A percentile compares a stretch with the other conserved stretches of the same genome.
Conservation (phyloP, 2,888 invertebrate genomes). For the Amorpha juglandis region DNA sequence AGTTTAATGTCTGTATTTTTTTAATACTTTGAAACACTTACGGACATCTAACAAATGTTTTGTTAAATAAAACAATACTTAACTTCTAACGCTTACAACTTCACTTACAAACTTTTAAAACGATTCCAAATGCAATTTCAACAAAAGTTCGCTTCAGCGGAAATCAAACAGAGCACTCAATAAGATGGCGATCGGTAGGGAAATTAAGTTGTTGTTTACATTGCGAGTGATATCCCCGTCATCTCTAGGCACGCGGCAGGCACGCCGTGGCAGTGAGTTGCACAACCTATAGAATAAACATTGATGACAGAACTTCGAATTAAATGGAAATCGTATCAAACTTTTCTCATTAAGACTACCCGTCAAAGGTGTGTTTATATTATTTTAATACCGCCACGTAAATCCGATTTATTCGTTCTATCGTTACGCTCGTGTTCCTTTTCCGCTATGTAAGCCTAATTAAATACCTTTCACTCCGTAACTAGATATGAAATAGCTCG, state of each 20-base stretch:
- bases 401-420: slow-evolving; percentile 37
- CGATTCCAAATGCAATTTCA: slow-evolving; percentile 68
- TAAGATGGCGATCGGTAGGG: slow-evolving; percentile 53
- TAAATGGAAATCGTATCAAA: slow-evolving; percentile 80
- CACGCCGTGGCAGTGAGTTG: neutral
- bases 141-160: slow-evolving; percentile 60
- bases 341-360: slow-evolving; percentile 82
- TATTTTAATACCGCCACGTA: slow-evolving; percentile 76
- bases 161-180: slow-evolving; percentile 60
- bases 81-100: slow-evolving; percentile 53
- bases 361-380: slow-evolving; percentile 81
- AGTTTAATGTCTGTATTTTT: slow-evolving; percentile 11
- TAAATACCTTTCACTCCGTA: slow-evolving; percentile 25
- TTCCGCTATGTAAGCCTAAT: slow-evolving; percentile 19
- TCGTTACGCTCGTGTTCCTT: slow-evolving; percentile 14
- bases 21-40: slow-evolving; percentile 15
- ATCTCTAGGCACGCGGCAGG: slow-evolving; percentile 43
- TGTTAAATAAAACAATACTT: slow-evolving; percentile 59
- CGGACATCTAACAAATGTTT: slow-evolving; percentile 14
- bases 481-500: slow-evolving; percentile 9
- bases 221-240: slow-evolving; percentile 63
- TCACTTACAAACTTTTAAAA: slow-evolving; percentile 71
- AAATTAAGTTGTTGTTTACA: slow-evolving; percentile 68
- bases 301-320: slow-evolving; percentile 77
- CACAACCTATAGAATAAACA: neutral